These are phyloP conservation scores for Pollachius pollachius DNA, from an alignment of 2,113 vertebrate genomes.

Conservation along the genomic window DNA sequence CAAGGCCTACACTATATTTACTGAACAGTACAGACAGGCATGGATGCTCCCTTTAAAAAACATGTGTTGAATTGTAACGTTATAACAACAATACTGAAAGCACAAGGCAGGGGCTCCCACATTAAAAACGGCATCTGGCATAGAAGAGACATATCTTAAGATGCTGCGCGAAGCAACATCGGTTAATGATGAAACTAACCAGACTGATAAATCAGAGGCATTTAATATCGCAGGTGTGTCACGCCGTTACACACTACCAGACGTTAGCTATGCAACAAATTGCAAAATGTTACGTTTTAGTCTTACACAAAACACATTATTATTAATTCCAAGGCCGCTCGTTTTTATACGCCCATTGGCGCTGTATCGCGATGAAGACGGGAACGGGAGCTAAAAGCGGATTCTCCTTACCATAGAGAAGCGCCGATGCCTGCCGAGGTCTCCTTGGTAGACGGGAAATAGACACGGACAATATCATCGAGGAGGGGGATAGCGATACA, in stretches of 20 bases:
- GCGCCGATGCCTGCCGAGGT: constrained; percentile 57
- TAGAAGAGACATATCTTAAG: too few relatives aligned
- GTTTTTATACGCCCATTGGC: constrained; percentile 22
- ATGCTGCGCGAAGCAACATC: constrained; percentile 20
- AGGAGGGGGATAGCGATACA: not conserved
- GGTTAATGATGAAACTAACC: not conserved
- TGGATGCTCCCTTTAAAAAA: not conserved
- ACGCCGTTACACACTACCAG: not conserved
- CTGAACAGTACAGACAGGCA: not conserved
- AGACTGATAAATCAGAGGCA: constrained; percentile 21
- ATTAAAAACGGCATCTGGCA: not conserved
- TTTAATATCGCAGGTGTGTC: constrained; percentile 48
- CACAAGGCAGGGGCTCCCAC: constrained; percentile 26
- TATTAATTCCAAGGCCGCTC: too few relatives aligned
- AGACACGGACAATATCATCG: constrained; percentile 9
- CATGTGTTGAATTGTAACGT: constrained; percentile 3
- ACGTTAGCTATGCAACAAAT: too few relatives aligned
- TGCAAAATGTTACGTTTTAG: too few relatives aligned
- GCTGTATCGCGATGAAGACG: constrained; percentile 17
- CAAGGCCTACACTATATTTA: not conserved
- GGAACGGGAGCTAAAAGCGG: constrained; percentile 44
- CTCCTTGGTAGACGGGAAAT: constrained; percentile 44
- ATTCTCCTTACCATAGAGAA: constrained; percentile 57
- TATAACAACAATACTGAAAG: not conserved
- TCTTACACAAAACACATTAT: too few relatives aligned